These are phyloP conservation scores for Lontra canadensis DNA, from an alignment of 2,113 vertebrate genomes.

Conservation along the genomic window DNA sequence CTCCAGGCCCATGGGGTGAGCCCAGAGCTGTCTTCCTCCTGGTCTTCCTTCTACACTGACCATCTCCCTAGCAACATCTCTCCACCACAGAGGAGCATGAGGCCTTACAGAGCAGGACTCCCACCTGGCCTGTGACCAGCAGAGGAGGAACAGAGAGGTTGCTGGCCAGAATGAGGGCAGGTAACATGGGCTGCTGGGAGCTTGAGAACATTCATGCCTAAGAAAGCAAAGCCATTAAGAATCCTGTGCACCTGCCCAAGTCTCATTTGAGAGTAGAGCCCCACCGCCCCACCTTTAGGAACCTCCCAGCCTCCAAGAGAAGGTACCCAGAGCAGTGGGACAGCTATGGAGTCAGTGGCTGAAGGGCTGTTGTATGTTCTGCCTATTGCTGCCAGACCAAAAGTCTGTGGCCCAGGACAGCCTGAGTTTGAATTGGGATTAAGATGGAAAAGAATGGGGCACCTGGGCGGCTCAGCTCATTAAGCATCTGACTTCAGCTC, in stretches of 20 bases:
- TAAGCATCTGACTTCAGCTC: neutral
- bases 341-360: accelerated
- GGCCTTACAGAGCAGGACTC: neutral
- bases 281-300: neutral
- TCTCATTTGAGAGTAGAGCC: neutral
- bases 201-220: neutral
- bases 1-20: neutral
- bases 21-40: neutral
- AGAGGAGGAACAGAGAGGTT: neutral
- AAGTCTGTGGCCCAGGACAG: neutral
- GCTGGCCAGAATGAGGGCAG: neutral
- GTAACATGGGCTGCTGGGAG: neutral
- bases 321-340: neutral
- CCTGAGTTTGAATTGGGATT: neutral
- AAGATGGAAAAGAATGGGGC: neutral
- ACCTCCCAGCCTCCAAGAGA: neutral
- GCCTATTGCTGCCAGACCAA: neutral
- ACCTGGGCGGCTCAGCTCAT: neutral
- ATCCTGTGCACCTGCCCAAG: neutral
- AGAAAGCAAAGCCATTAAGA: neutral
- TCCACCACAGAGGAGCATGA: accelerated
- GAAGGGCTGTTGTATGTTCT: neutral
- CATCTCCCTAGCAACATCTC: neutral
- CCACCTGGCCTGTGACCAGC: neutral
- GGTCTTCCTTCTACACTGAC: neutral